Base-by-base conservation (phyloP, 2,888 invertebrate species). In the Spialia ferax region DNA sequence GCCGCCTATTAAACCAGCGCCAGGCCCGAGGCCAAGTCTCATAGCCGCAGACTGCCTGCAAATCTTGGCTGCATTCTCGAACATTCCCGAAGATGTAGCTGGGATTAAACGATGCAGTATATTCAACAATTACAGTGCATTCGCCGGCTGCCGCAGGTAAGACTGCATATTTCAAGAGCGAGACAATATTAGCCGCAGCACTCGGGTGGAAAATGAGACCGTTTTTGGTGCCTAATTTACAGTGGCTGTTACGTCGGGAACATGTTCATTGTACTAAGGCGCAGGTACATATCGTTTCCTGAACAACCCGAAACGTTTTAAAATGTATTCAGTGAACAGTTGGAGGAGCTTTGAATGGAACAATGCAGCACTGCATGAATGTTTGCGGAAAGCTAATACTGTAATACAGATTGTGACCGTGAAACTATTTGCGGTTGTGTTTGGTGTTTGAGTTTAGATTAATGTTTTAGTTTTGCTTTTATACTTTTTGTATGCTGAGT, bases 171-270 rank as follows among this genome's bases (percentile, higher is more conserved):
- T 90, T 92, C 81, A 89, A 83, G 78, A 83, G 82, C 84, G 88
- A 91, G 91, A 91, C 93, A 89, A 91, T 92, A 91, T 93, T 93
- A 92, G 91, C 87, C 85, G 86, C 86, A 85, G 94, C 94, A 91
- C 94, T 95, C 94, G 94, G 91, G 94, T 91, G 95, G 95, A 95
- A 95, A 91, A 91, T 85, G 88, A 89, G 87, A 89, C 90, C 87
- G 91, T 87, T 90, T 90, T 91, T 89, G 88, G 87, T 85, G 81
- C 79, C 84, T 90, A 90, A 91, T 91, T 91, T 91, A 92, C 86
- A 86, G 84, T 84, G 86, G 80, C 80, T 83, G 85, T 88, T 86
- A 87, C 86, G 88, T 82, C 83, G 80, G 80, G 86, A 84, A 82
- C 87, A 82, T 79, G 86, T 82, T 83, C 82, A 77, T 77, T 79